Evolutionary conservation across 2,113 vertebrate genomes (phyloP).

Genomic region (Mohoua ochrocephala): DNA sequence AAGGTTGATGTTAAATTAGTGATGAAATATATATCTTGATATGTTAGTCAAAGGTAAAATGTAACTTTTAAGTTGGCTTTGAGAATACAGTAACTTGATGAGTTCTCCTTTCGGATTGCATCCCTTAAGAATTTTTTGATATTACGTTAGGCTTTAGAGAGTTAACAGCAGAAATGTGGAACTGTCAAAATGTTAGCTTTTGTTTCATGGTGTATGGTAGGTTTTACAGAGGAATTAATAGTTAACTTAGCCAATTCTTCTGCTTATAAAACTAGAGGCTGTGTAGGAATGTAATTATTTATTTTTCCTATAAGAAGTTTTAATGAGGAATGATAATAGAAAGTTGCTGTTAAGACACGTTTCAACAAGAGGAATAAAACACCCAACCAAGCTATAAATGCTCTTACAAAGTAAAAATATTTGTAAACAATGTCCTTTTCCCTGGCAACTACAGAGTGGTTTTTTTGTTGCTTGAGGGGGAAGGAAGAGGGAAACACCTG

Average conservation of each 20-base stretch:
- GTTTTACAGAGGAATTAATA: not conserved
- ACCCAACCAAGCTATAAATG: not conserved
- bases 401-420: not conserved
- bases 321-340: not conserved
- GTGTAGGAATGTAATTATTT: not conserved
- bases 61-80: not conserved
- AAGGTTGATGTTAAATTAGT: not conserved
- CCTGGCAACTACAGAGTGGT: not conserved
- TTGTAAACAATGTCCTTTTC: slow-evolving; percentile 8
- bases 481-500: slow-evolving; percentile 54
- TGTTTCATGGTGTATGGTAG: not conserved
- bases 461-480: not conserved
- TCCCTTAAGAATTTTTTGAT: not conserved
- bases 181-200: not conserved
- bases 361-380: not conserved
- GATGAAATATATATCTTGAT: not conserved
- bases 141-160: not conserved
- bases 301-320: not conserved
- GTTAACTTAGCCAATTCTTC: not conserved
- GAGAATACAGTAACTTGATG: not conserved
- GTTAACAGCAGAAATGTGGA: not conserved
- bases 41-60: not conserved
- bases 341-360: not conserved
- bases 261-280: not conserved
- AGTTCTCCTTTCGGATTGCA: not conserved